phyloP scores from a whole-genome alignment of 2,797 vertebrate species.

The Acanthiza pusilla region DNA sequence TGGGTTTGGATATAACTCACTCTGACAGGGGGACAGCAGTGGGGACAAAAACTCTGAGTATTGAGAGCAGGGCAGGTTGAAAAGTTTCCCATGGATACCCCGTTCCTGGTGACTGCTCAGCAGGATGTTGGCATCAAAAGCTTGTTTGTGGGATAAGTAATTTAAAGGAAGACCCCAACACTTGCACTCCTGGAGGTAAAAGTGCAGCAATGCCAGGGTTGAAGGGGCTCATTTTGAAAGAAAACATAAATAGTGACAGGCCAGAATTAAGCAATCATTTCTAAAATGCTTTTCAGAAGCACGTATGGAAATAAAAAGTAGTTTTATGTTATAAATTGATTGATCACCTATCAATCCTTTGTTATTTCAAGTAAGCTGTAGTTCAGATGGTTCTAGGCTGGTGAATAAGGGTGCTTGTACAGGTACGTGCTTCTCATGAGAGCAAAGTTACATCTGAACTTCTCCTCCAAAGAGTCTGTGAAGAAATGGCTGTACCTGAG shows the following conservation, averaged over 20 bases:
- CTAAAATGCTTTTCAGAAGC: background rate
- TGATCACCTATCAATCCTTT: background rate
- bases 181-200: background rate
- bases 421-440: background rate
- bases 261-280: background rate
- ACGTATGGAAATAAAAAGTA: background rate
- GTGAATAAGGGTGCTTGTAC: background rate
- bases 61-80: background rate
- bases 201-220: background rate
- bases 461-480: background rate
- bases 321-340: background rate
- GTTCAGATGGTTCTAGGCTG: background rate
- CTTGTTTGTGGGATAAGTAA: background rate
- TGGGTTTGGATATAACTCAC: background rate
- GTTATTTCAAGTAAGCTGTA: background rate
- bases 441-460: background rate
- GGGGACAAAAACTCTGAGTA: background rate
- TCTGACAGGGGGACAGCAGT: background rate
- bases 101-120: background rate
- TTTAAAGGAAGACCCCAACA: background rate
- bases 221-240: background rate
- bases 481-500: background rate
- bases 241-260: accelerated
- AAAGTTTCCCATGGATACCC: background rate
- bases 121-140: background rate